Conservation (phyloP, 1,140 invertebrate species). For the Lanistes nyassanus region DNA sequence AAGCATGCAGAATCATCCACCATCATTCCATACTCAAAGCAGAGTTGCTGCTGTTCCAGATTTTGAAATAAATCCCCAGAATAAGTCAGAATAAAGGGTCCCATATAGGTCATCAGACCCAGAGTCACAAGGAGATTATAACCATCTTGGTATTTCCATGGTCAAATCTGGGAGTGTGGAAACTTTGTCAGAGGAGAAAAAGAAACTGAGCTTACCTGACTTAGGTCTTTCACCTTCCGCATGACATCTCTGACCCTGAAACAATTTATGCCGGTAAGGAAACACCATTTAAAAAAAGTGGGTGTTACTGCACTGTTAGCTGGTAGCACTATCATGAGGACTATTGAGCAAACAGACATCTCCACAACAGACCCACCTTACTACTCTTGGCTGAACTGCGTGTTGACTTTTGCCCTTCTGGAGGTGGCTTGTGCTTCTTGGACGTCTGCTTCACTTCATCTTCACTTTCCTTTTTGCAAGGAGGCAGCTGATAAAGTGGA, state of each 20-base stretch:
- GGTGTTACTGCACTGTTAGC: no score
- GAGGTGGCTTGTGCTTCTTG: constrained; percentile 35
- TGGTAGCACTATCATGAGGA: no score
- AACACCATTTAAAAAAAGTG: no score
- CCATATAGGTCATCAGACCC: no score
- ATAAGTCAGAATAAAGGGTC: no score
- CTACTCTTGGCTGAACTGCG: constrained; percentile 17
- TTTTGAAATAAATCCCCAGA: no score
- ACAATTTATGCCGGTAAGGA: not conserved
- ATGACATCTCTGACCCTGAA: not conserved
- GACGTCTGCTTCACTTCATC: constrained; percentile 10
- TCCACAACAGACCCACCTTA: constrained; percentile 25
- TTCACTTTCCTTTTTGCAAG: constrained; percentile 32
- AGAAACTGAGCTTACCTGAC: constrained; percentile 16
- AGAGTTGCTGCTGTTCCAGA: no score
- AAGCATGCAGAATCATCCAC: not conserved
- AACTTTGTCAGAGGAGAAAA: no score
- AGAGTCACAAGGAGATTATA: no score
- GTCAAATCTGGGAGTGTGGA: no score
- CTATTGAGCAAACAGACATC: not conserved
- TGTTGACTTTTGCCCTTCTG: constrained; percentile 13
- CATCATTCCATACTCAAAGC: no score
- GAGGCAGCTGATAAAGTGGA: constrained; percentile 50
- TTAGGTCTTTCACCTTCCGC: constrained; percentile 7
- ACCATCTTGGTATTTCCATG: no score